Evolutionary conservation across 2,888 invertebrate genomes (phyloP).

Genomic region (Heliconius erato): DNA sequence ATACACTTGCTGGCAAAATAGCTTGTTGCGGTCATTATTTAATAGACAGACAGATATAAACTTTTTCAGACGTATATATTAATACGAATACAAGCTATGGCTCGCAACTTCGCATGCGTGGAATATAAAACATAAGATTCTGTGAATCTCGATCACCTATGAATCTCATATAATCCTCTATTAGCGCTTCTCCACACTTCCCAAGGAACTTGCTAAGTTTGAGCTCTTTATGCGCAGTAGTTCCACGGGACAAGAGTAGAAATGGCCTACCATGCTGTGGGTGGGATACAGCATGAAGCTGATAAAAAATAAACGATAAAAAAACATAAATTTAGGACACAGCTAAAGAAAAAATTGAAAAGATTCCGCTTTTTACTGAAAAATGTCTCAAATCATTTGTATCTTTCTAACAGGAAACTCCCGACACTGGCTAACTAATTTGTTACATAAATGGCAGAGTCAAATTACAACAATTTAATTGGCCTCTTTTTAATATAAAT

Average conservation of each 20-base stretch:
- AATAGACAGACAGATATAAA: constrained; percentile 24
- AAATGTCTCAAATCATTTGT: background rate
- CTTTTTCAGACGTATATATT: background rate
- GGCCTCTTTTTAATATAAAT: background rate
- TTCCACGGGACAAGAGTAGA: too few relatives aligned
- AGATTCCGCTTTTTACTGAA: background rate
- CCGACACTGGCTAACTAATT: background rate
- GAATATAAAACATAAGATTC: background rate
- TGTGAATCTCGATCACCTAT: background rate
- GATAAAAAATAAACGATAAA: too few relatives aligned
- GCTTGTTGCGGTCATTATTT: constrained; percentile 30
- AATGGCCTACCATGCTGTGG: too few relatives aligned
- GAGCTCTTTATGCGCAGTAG: background rate
- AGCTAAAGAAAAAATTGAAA: background rate
- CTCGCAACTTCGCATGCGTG: too few relatives aligned
- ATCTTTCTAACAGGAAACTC: background rate
- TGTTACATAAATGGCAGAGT: background rate
- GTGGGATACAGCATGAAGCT: too few relatives aligned
- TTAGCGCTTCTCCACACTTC: background rate
- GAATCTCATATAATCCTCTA: background rate
- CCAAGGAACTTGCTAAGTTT: background rate
- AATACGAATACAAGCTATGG: background rate
- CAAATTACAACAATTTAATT: background rate
- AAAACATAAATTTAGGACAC: background rate
- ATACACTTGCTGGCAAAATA: constrained; percentile 35